A percentile compares a stretch with the other conserved stretches of the same genome.
Conservation (phyloP, 2,888 invertebrate species). For the Ormia ochracea region DNA sequence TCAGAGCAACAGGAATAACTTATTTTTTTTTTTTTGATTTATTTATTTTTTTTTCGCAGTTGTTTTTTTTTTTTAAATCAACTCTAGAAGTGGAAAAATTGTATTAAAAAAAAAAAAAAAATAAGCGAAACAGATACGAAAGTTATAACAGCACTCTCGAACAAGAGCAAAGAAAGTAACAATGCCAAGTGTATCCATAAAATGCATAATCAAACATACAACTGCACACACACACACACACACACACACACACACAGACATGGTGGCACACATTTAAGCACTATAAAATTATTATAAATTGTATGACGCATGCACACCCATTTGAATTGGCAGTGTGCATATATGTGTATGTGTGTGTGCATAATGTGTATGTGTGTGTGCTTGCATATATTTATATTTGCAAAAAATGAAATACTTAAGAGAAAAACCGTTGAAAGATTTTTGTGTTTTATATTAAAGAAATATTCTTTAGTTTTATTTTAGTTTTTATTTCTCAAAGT, state of each 20-base stretch:
- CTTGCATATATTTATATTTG: not conserved
- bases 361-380: not conserved
- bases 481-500: conserved; percentile 15
- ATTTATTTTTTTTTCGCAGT: not conserved
- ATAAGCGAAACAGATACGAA: conserved; percentile 18
- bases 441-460: conserved; percentile 39
- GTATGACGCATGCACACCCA: not conserved
- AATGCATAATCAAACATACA: conserved; percentile 19
- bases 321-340: too few species aligned
- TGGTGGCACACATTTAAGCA: not conserved
- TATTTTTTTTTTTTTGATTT: not conserved
- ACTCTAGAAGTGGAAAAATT: conserved; percentile 2
- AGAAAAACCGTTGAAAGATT: conserved; percentile 38
- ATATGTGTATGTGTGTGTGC: not conserved
- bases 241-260: not conserved
- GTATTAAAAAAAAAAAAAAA: conserved; percentile 12
- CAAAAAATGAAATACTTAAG: conserved; percentile 32
- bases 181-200: conserved; percentile 52
- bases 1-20: conserved; percentile 55
- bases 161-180: conserved; percentile 45
- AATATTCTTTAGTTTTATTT: conserved; percentile 13
- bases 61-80: conserved; percentile 25
- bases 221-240: not conserved
- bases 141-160: conserved; percentile 51
- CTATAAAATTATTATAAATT: not conserved